These are phyloP conservation scores for Drosophila prosaltans DNA, from an alignment of 1,140 invertebrate species.

Conservation along the genomic window DNA sequence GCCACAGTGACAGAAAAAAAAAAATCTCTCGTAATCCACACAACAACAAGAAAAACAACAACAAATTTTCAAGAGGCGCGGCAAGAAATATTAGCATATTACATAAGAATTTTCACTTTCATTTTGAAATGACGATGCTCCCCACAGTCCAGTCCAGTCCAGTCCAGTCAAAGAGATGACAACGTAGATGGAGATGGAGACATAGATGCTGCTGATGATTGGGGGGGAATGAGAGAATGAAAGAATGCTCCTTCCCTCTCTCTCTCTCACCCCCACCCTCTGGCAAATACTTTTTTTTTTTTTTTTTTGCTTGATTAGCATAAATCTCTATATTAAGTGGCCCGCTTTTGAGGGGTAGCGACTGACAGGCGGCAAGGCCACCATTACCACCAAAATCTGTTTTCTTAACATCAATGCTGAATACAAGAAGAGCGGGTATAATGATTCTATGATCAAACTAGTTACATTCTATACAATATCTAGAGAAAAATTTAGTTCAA, in stretches of 20 bases:
- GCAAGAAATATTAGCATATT: slow-evolving; percentile 62
- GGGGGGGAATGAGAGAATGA: neutral
- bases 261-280: neutral
- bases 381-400: slow-evolving; percentile 19
- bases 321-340: slow-evolving; percentile 66
- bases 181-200: neutral
- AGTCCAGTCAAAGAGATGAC: neutral
- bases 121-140: slow-evolving; percentile 38
- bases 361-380: slow-evolving; percentile 51
- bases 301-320: slow-evolving; percentile 55
- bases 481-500: too few relatives aligned
- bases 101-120: slow-evolving; percentile 67
- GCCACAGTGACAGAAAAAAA: slow-evolving; percentile 1
- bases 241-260: slow-evolving; percentile 8
- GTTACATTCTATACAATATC: neutral
- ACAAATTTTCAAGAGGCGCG: slow-evolving; percentile 41
- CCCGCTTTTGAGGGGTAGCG: slow-evolving; percentile 9
- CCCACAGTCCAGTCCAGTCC: slow-evolving; percentile 4
- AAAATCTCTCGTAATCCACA: slow-evolving; percentile 57
- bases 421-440: neutral
- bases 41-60: slow-evolving; percentile 17
- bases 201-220: neutral
- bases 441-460: neutral
- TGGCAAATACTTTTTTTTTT: slow-evolving; percentile 43
- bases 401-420: slow-evolving; percentile 24